phyloP scores from a whole-genome alignment of 1,140 invertebrate species.

The Caenorhabditis tropicalis region DNA sequence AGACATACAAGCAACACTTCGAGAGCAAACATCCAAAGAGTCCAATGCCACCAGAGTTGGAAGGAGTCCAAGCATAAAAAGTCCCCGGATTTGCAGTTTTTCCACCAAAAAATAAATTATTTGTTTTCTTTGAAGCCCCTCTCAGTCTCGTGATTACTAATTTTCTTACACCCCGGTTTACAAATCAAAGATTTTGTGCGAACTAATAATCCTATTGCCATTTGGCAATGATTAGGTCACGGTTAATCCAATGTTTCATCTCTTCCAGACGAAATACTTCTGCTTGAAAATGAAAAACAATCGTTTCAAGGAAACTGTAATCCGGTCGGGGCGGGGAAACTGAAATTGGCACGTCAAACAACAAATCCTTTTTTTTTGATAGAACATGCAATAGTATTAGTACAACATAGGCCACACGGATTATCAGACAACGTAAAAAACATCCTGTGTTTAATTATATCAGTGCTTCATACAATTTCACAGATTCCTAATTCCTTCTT shows the following conservation, averaged over 20 bases:
- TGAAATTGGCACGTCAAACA: too few relatives aligned
- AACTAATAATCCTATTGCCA: background rate
- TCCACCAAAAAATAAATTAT: background rate
- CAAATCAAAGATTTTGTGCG: background rate
- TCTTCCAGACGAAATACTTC: too few relatives aligned
- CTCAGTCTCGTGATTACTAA: background rate
- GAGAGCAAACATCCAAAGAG: slow-evolving; percentile 34
- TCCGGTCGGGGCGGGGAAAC: background rate
- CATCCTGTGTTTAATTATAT: background rate
- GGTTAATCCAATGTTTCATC: background rate
- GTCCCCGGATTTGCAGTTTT: background rate
- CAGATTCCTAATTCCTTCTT: background rate
- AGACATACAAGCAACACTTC: slow-evolving; percentile 15
- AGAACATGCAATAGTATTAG: background rate
- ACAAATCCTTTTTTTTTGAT: too few relatives aligned
- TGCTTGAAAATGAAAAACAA: too few relatives aligned
- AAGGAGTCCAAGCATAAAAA: slow-evolving; percentile 27
- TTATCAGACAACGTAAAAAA: too few relatives aligned
- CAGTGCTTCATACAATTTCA: background rate
- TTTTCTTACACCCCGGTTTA: background rate
- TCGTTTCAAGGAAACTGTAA: background rate
- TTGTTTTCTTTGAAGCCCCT: background rate
- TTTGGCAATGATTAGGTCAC: background rate
- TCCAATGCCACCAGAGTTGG: slow-evolving; percentile 29
- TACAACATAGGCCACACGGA: background rate